These are phyloP conservation scores for Raillietiella orientalis DNA, from an alignment of 2,888 invertebrate species.

Conservation along the genomic window DNA sequence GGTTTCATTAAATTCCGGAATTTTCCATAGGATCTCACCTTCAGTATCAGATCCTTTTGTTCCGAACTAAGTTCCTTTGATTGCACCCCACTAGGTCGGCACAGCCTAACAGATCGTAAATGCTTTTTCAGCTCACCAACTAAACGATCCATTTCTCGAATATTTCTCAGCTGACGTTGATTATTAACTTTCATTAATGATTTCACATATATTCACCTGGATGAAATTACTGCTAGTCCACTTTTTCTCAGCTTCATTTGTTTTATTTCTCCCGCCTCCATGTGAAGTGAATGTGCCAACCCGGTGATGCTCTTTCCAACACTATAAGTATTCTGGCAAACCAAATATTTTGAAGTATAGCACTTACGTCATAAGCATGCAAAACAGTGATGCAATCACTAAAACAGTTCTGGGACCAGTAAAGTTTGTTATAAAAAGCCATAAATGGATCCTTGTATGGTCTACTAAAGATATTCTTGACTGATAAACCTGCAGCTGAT, in stretches of 20 bases:
- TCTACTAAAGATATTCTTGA: conserved; percentile 41
- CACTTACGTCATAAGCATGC: conserved; percentile 24
- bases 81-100: neutral
- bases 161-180: too few species aligned
- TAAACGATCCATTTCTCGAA: conserved; percentile 35
- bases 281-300: conserved; percentile 20
- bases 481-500: conserved; percentile 43
- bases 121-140: conserved; percentile 27
- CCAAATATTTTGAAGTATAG: conserved; percentile 4
- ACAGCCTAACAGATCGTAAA: too few species aligned
- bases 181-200: too few species aligned
- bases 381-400: conserved; percentile 55
- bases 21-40: too few species aligned
- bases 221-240: conserved; percentile 39
- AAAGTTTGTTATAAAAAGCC: conserved; percentile 35
- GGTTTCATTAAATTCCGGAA: neutral
- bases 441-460: conserved; percentile 32
- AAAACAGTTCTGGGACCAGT: conserved; percentile 47
- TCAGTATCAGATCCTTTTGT: too few species aligned
- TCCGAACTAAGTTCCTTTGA: too few species aligned
- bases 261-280: too few species aligned
- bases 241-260: conserved; percentile 18
- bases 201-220: conserved; percentile 30
- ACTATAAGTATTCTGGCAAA: conserved; percentile 14
- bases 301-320: conserved; percentile 28